Percentiles rank a stretch among this genome's conserved stretches.
These are phyloP conservation scores for Xyrauchen texanus DNA, from an alignment of 2,113 vertebrate species.

Conservation along the genomic window DNA sequence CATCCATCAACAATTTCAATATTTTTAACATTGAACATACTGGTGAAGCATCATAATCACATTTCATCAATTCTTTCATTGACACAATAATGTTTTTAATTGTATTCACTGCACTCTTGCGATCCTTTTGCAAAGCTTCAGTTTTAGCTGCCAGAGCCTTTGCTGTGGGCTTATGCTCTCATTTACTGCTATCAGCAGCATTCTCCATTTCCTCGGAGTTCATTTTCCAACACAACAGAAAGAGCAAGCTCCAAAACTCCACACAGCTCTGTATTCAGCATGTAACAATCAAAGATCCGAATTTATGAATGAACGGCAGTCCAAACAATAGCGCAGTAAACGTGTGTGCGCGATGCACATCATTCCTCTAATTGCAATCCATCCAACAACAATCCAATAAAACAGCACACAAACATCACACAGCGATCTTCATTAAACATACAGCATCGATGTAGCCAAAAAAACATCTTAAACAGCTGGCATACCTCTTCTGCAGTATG, in stretches of 20 bases:
- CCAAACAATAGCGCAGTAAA: neutral
- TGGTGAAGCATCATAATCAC: neutral
- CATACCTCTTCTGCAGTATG: neutral
- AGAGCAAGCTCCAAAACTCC: too few relatives aligned
- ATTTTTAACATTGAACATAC: neutral
- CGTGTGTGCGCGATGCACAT: neutral
- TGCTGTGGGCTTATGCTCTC: neutral
- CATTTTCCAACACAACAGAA: neutral
- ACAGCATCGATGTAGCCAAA: neutral
- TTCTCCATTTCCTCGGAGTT: neutral
- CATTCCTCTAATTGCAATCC: neutral
- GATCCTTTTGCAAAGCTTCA: neutral
- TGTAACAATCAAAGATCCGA: neutral
- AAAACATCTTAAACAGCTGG: too few relatives aligned
- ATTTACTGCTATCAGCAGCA: neutral
- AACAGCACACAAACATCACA: too few relatives aligned
- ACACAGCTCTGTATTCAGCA: neutral
- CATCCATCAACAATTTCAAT: neutral
- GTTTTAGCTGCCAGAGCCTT: neutral
- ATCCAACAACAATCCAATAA: neutral
- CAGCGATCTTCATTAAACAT: neutral
- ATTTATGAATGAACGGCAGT: neutral
- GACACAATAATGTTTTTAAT: neutral
- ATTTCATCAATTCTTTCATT: neutral
- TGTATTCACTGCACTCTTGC: neutral